These are phyloP conservation scores for Addax nasomaculatus DNA, from an alignment of 2,113 vertebrate species.

Conservation along the genomic window DNA sequence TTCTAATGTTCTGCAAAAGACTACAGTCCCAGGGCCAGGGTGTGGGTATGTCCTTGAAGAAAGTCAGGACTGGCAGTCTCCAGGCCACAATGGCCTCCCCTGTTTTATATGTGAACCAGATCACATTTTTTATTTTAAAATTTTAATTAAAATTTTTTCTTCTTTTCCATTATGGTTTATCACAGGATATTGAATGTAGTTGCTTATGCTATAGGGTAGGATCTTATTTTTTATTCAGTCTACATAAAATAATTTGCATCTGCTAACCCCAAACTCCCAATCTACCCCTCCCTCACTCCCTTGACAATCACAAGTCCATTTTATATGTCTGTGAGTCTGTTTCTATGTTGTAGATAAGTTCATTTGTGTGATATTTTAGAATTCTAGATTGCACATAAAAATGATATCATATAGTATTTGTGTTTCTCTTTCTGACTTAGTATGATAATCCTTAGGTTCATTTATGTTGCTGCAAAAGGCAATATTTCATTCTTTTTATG, in stretches of 20 bases:
- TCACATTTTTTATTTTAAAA: background rate
- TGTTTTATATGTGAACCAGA: background rate
- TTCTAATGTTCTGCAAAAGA: background rate
- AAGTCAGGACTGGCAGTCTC: background rate
- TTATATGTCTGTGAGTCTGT: background rate
- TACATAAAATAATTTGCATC: background rate
- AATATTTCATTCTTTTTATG: background rate
- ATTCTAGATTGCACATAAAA: background rate
- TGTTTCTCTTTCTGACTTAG: background rate
- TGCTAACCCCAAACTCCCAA: background rate
- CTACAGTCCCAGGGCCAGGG: background rate
- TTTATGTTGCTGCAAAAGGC: background rate
- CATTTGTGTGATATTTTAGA: background rate
- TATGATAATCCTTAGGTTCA: background rate
- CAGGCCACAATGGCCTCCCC: background rate
- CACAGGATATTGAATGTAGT: background rate
- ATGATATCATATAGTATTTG: background rate
- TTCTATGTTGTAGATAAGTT: background rate
- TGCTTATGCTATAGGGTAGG: background rate
- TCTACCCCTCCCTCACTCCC: background rate
- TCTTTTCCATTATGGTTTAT: background rate
- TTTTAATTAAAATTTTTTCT: background rate
- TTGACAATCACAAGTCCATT: background rate
- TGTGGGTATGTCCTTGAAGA: too few species aligned
- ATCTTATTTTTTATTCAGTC: background rate